These are phyloP conservation scores for Carettochelys insculpta DNA, from an alignment of 2,113 vertebrate species.

Conservation along the genomic window DNA sequence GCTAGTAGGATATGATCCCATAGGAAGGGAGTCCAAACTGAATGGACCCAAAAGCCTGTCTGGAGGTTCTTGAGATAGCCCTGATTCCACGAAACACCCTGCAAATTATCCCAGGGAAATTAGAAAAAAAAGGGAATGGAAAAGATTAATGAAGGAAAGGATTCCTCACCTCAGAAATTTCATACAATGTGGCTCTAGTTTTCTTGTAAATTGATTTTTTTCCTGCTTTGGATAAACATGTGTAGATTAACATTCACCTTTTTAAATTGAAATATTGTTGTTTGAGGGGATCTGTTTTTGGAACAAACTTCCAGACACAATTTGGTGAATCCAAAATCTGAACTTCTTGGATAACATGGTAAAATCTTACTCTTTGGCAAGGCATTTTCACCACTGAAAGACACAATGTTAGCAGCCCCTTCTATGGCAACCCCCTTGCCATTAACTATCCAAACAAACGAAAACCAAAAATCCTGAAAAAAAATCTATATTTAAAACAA, in stretches of 20 bases:
- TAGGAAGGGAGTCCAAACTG: background rate
- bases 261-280: background rate
- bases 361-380: background rate
- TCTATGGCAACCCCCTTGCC: background rate
- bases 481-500: background rate
- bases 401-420: background rate
- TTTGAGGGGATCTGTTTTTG: background rate
- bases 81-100: background rate
- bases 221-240: background rate
- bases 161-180: background rate
- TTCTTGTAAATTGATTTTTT: background rate
- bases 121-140: background rate
- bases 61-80: background rate
- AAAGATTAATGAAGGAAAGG: background rate
- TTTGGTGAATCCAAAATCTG: background rate
- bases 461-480: background rate
- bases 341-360: background rate
- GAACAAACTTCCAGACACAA: background rate
- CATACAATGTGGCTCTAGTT: background rate
- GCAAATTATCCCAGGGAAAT: background rate
- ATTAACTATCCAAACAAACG: background rate
- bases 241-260: background rate
- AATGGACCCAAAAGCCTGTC: background rate
- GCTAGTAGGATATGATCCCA: background rate
- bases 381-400: background rate